These are phyloP conservation scores for Triplophysa dalaica DNA, from an alignment of 2,113 vertebrate species.

Conservation along the genomic window DNA sequence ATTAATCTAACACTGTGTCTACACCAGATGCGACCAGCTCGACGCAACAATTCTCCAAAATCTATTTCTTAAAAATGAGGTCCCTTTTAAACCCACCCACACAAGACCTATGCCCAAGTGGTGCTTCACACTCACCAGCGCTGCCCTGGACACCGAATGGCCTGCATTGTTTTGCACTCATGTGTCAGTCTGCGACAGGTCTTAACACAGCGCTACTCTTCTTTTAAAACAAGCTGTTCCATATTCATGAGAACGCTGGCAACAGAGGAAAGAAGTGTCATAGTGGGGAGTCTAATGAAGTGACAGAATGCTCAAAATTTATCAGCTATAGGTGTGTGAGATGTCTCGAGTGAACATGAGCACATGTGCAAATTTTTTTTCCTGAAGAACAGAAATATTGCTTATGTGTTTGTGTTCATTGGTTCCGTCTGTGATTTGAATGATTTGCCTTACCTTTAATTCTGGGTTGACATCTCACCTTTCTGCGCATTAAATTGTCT, in stretches of 20 bases:
- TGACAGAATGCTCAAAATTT: conserved; percentile 52
- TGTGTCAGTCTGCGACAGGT: conserved; percentile 46
- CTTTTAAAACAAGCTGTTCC: conserved; percentile 45
- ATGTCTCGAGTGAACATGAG: no score
- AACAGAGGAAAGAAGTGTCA: conserved; percentile 46
- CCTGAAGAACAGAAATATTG: conserved; percentile 22
- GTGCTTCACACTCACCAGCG: conserved; percentile 32
- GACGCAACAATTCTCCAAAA: no score
- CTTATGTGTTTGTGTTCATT: not conserved
- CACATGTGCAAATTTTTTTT: conserved; percentile 34
- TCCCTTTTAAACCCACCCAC: not conserved
- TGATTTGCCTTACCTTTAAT: conserved; percentile 1
- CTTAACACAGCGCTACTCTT: conserved; percentile 41
- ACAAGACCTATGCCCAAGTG: not conserved
- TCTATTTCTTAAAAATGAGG: conserved; percentile 8
- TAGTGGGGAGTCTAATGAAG: conserved; percentile 53
- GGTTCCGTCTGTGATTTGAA: not conserved
- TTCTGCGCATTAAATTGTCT: conserved; percentile 56
- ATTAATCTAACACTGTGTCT: no score
- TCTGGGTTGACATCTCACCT: conserved; percentile 35
- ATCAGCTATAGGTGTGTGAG: conserved; percentile 31
- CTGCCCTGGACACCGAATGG: conserved; percentile 56
- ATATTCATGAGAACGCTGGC: conserved; percentile 60
- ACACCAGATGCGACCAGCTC: no score
- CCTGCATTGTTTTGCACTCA: conserved; percentile 50